phyloP scores from a whole-genome alignment of 23 tunicate genomes.

The Trididemnum miniatum region DNA sequence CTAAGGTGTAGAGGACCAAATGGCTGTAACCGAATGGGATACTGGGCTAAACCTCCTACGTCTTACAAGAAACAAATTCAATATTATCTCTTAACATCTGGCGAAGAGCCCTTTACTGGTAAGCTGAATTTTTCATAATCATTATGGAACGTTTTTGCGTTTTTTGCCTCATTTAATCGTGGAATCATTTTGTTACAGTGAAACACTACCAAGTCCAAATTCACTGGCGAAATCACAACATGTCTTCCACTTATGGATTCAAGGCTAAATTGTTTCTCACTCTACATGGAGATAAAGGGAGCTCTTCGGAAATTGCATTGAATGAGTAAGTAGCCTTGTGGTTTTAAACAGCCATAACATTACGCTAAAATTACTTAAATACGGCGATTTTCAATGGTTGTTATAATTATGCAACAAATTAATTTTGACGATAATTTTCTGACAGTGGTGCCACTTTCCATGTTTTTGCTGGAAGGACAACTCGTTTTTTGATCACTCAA shows the following conservation, averaged over 20 bases:
- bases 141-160: background rate
- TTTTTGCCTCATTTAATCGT: too few relatives aligned
- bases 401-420: too few relatives aligned
- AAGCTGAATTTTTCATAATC: background rate
- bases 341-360: too few relatives aligned
- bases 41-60: conserved; percentile 79
- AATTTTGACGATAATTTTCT: too few relatives aligned
- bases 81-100: conserved; percentile 67
- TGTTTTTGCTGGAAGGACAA: conserved; percentile 72
- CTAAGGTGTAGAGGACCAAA: conserved; percentile 63
- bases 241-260: conserved; percentile 42
- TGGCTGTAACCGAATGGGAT: conserved; percentile 79
- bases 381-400: too few relatives aligned
- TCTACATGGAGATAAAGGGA: conserved; percentile 67
- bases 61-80: conserved; percentile 56
- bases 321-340: conserved; percentile 92
- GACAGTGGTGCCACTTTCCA: conserved; percentile 72
- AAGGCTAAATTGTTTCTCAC: conserved; percentile 66
- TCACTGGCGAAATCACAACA: conserved; percentile 76
- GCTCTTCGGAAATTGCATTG: conserved; percentile 66
- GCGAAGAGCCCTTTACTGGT: conserved; percentile 82
- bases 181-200: conserved; percentile 50
- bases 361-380: too few relatives aligned
- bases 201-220: conserved; percentile 90
- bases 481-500: conserved; percentile 71